A percentile compares a stretch with the other conserved stretches of the same genome.
phyloP scores from a whole-genome alignment of 2,888 invertebrate genomes.

The Acrobasis consociella region DNA sequence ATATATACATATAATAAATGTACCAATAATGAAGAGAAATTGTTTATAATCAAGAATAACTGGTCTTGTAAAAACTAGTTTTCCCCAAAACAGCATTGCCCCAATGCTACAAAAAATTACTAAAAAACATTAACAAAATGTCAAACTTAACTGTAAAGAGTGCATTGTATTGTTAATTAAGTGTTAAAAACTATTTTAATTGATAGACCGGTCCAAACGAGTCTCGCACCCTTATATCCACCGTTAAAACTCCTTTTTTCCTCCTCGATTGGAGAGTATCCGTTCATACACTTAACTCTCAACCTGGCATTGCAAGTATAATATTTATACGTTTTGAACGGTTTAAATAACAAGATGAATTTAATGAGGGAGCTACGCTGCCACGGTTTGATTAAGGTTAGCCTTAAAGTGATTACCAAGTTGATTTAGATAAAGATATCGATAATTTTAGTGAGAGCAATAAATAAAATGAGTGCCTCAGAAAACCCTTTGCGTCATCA shows the following conservation, averaged over 20 bases:
- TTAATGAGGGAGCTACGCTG: too few species aligned
- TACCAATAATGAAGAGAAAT: not conserved
- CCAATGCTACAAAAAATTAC: not conserved
- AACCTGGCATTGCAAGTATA: too few species aligned
- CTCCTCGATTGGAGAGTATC: too few species aligned
- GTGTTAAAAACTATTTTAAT: slow-evolving; percentile 4
- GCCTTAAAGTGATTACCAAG: too few species aligned
- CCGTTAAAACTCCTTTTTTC: not conserved
- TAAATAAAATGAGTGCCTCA: too few species aligned
- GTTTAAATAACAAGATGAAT: too few species aligned
- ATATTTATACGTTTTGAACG: too few species aligned
- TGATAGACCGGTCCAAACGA: not conserved
- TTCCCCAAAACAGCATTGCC: not conserved
- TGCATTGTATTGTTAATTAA: slow-evolving; percentile 10
- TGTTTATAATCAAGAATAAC: not conserved
- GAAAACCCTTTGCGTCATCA: too few species aligned
- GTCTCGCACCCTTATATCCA: not conserved
- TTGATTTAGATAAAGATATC: too few species aligned
- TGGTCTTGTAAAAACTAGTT: not conserved
- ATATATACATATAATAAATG: not conserved
- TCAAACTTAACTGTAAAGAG: not conserved
- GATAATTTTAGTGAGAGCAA: too few species aligned
- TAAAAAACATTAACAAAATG: not conserved
- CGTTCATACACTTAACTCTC: too few species aligned
- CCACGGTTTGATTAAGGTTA: too few species aligned